These are phyloP conservation scores for Ophioninae sp. DNA, from an alignment of 2,888 invertebrate species.

Conservation along the genomic window DNA sequence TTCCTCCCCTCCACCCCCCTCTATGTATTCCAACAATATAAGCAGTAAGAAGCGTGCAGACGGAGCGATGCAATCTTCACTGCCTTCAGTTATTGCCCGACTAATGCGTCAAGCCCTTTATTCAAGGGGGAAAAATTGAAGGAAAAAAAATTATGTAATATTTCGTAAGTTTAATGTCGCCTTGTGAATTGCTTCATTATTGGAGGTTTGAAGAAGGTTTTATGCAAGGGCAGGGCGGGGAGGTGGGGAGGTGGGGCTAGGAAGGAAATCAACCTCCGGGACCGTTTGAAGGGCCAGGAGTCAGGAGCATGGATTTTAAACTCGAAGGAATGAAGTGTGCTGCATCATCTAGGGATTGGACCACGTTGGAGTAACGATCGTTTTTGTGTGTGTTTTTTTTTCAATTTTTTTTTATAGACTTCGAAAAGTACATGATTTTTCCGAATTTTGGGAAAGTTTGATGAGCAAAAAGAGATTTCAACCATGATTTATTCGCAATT, in stretches of 20 bases:
- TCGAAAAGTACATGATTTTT: not conserved
- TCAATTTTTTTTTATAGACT: not conserved
- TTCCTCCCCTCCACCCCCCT: not conserved
- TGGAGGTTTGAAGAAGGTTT: not conserved
- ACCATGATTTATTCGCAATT: too few species aligned
- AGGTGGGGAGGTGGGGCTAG: not conserved
- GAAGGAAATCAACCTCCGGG: not conserved
- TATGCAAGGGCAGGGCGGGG: not conserved
- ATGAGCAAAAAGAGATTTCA: too few species aligned
- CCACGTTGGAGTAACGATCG: not conserved
- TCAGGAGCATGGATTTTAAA: not conserved
- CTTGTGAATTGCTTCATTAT: not conserved
- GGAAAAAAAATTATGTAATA: constrained; percentile 8
- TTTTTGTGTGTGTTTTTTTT: not conserved
- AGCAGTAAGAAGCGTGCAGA: constrained; percentile 37
- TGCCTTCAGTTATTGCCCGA: constrained; percentile 10
- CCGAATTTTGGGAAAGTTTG: too few species aligned
- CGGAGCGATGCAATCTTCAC: constrained; percentile 22
- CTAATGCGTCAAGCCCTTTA: constrained; percentile 18
- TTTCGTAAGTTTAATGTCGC: constrained; percentile 4
- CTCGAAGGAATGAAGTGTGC: not conserved
- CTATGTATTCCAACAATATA: constrained; percentile 31
- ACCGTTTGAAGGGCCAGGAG: not conserved
- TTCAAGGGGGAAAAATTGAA: not conserved
- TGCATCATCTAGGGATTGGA: not conserved